Evolutionary conservation across 2,113 vertebrate genomes (phyloP).

Genomic region (Myodes glareolus): DNA sequence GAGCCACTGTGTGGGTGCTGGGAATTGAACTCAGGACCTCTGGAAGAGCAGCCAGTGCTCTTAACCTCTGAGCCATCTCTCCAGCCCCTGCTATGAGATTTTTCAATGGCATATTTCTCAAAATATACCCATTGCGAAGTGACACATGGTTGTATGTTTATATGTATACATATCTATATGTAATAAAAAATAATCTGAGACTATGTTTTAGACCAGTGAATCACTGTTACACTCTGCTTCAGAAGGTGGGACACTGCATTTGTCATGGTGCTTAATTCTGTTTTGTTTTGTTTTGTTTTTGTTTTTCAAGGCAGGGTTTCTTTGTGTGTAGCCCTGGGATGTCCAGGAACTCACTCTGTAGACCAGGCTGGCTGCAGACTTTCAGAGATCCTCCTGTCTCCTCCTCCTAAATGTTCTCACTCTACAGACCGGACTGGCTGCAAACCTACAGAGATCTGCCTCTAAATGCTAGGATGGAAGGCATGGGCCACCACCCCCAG

Average conservation of each 20-base stretch:
- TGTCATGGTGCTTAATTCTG: background rate
- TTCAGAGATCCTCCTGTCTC: background rate
- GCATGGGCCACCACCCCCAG: background rate
- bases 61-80: too few species aligned
- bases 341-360: background rate
- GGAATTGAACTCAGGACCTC: too few species aligned
- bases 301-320: background rate
- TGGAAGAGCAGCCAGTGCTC: too few species aligned
- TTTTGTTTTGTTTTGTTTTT: background rate
- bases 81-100: background rate
- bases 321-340: background rate
- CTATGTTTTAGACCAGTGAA: background rate
- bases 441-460: too few species aligned
- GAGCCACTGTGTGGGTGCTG: too few species aligned
- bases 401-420: too few species aligned
- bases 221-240: background rate
- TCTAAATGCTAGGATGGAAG: background rate
- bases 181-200: background rate
- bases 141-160: background rate
- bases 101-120: background rate
- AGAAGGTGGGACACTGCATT: background rate
- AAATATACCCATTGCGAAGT: background rate
- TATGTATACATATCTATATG: background rate
- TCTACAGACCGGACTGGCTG: too few species aligned
- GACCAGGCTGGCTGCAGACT: background rate